Percentiles rank a stretch among this genome's conserved stretches.
Evolutionary conservation across 2,888 invertebrate species (phyloP).

Genomic region (Dicycla oo): DNA sequence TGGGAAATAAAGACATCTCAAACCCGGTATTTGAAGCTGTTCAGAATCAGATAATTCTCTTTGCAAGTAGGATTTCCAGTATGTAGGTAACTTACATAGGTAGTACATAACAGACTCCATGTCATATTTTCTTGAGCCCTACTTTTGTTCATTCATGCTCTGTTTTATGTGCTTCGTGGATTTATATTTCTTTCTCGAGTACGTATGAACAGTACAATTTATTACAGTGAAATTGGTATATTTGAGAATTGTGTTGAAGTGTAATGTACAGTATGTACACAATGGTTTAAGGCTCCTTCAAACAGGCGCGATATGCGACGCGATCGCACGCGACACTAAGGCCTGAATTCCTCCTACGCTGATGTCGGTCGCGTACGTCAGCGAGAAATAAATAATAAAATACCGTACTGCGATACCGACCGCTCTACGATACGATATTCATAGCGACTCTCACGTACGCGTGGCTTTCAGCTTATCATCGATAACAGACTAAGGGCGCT

Average conservation of each 20-base stretch:
- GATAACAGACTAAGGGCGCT: too few relatives aligned
- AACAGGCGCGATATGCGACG: too few relatives aligned
- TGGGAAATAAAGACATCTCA: too few relatives aligned
- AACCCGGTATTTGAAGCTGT: neutral
- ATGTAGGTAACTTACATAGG: neutral
- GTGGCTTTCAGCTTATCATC: too few relatives aligned
- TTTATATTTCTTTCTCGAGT: conserved; percentile 4
- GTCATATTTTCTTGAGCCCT: conserved; percentile 13
- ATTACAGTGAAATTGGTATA: neutral
- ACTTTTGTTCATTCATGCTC: conserved; percentile 10
- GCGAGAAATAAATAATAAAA: too few relatives aligned
- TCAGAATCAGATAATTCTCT: neutral
- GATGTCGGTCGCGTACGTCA: too few relatives aligned
- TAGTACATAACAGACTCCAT: neutral
- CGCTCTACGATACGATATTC: too few relatives aligned
- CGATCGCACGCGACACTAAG: too few relatives aligned
- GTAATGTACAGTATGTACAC: neutral
- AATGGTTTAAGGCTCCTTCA: neutral
- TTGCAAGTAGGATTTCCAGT: neutral
- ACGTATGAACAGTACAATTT: neutral
- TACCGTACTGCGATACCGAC: too few relatives aligned
- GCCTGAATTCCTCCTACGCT: too few relatives aligned
- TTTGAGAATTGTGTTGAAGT: neutral
- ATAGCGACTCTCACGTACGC: too few relatives aligned
- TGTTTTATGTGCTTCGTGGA: conserved; percentile 9